Evolutionary conservation across 92 coral and sea anemone species (phyloP).

Genomic region (Ricordea florida): DNA sequence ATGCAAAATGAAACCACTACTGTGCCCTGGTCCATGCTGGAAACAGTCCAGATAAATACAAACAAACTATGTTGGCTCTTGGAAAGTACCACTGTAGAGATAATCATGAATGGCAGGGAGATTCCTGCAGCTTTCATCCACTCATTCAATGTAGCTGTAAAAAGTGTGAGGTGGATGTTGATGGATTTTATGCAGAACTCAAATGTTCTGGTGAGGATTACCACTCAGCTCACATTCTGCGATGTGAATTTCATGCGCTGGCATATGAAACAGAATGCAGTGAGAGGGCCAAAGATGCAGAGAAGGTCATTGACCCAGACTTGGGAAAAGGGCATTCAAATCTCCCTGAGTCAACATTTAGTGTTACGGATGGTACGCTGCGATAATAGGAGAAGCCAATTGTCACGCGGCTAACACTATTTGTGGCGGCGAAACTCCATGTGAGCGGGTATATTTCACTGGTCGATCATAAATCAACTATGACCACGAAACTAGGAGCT

Average conservation of each 20-base stretch:
- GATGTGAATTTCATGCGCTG: constrained; percentile 53
- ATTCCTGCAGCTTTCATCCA: constrained; percentile 42
- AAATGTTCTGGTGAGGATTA: constrained; percentile 43
- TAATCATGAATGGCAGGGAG: constrained; percentile 58
- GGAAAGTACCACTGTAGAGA: constrained; percentile 60
- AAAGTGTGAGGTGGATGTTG: constrained; percentile 22
- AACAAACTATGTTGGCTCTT: constrained; percentile 43
- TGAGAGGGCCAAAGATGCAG: constrained; percentile 36
- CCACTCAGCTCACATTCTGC: constrained; percentile 26
- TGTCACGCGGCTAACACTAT: too few relatives aligned
- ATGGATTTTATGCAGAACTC: constrained; percentile 32
- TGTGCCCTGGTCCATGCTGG: constrained; percentile 57
- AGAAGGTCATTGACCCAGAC: constrained; percentile 27
- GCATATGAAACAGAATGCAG: constrained; percentile 68
- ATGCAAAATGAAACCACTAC: constrained; percentile 64
- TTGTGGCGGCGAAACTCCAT: too few relatives aligned
- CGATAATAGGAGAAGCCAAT: too few relatives aligned
- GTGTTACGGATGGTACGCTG: too few relatives aligned
- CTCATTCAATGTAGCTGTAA: constrained; percentile 31
- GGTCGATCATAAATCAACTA: too few relatives aligned
- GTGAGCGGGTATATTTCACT: too few relatives aligned
- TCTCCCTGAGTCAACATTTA: constrained; percentile 41
- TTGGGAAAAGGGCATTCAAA: constrained; percentile 63
- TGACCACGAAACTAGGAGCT: too few relatives aligned
- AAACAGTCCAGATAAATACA: constrained; percentile 41